Conservation (phyloP, 2,797 vertebrate species). For the Rousettus madagascariensis region DNA sequence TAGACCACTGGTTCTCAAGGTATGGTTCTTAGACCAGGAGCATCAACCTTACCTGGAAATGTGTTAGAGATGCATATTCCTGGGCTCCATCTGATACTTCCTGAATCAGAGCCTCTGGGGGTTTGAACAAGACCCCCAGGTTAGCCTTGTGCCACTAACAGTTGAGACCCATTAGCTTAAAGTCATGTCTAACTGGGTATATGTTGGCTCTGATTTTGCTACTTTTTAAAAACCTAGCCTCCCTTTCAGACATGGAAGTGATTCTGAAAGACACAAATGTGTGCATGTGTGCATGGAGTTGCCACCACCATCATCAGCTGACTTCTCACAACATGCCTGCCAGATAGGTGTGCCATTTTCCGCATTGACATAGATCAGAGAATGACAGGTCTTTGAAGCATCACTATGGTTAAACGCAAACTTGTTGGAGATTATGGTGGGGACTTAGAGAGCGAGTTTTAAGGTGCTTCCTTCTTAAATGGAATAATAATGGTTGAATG, state of each 20-base stretch:
- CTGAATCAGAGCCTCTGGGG: neutral
- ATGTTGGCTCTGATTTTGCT: neutral
- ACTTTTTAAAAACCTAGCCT: neutral
- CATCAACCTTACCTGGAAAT: neutral
- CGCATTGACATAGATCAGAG: neutral
- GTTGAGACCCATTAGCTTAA: neutral
- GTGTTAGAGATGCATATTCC: neutral
- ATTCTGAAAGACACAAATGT: slow-evolving; percentile 26
- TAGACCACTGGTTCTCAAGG: neutral
- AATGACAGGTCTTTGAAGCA: neutral
- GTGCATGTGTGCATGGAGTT: neutral
- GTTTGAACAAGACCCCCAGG: neutral
- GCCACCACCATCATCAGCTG: too few species aligned
- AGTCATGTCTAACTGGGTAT: neutral
- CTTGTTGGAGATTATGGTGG: neutral
- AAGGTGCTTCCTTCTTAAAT: neutral
- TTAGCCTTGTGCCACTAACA: neutral
- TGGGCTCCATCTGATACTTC: neutral
- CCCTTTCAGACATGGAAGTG: neutral
- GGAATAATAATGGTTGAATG: neutral
- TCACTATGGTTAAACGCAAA: neutral
- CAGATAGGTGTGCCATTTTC: neutral
- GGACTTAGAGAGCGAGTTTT: neutral
- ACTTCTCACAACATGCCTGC: neutral
- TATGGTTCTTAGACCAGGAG: neutral